Percentiles rank a stretch among this genome's conserved stretches.
Evolutionary conservation across 1,140 invertebrate genomes (phyloP).

Genomic region (Drosophila jambulina): DNA sequence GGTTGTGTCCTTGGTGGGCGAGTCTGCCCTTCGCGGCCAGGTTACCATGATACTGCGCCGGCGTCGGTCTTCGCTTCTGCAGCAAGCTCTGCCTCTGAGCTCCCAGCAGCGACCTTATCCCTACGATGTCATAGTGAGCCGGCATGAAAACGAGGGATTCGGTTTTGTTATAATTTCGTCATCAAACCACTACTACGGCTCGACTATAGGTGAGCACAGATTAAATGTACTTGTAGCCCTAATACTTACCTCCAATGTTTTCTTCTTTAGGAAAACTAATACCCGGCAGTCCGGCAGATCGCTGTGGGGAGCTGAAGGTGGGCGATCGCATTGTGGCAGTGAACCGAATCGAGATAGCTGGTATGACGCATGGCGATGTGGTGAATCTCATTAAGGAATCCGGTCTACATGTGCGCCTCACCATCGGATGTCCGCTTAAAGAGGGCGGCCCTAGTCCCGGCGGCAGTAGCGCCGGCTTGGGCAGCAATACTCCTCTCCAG

Average conservation of each 20-base stretch:
- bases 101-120: constrained; percentile 86
- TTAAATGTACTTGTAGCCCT: too few relatives aligned
- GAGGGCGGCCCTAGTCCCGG: constrained; percentile 86
- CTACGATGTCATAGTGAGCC: constrained; percentile 95
- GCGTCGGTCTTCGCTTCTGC: constrained; percentile 83
- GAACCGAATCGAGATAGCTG: constrained; percentile 96
- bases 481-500: constrained; percentile 58
- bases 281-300: constrained; percentile 97
- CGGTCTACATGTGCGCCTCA: constrained; percentile 95
- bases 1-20: constrained; percentile 95
- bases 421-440: constrained; percentile 90
- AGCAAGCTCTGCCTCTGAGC: constrained; percentile 45
- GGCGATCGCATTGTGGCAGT: constrained; percentile 98
- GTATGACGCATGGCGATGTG: constrained; percentile 97
- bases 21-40: constrained; percentile 90
- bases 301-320: constrained; percentile 95
- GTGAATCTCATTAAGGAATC: constrained; percentile 98
- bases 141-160: constrained; percentile 98
- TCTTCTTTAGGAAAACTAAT: constrained; percentile 92
- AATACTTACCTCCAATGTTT: not conserved
- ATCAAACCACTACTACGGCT: constrained; percentile 90
- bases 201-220: constrained; percentile 92
- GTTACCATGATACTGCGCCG: constrained; percentile 91
- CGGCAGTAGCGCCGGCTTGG: constrained; percentile 59
- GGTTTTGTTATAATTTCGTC: constrained; percentile 99